phyloP scores from a whole-genome alignment of 2,113 vertebrate species.

The Tauraco erythrolophus region DNA sequence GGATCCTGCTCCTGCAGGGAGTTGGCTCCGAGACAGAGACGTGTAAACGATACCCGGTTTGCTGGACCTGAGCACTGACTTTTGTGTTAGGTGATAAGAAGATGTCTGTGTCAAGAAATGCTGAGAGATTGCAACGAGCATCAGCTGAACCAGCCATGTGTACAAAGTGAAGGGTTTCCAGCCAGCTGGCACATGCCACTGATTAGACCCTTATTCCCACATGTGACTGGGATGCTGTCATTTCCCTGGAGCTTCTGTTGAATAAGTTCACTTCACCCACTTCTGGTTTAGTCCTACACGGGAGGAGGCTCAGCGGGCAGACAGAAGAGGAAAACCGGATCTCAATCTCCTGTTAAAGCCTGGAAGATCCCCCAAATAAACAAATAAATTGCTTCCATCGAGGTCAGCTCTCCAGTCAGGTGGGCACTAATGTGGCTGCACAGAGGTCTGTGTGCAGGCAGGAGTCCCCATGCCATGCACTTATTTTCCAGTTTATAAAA shows the following conservation, averaged over 20 bases:
- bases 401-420: background rate
- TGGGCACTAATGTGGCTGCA: background rate
- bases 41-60: background rate
- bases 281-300: background rate
- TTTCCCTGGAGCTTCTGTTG: accelerated
- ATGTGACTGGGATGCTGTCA: background rate
- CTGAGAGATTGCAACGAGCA: background rate
- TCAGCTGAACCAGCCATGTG: background rate
- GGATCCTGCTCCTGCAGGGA: background rate
- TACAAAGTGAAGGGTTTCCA: background rate
- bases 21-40: background rate
- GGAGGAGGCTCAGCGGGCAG: background rate
- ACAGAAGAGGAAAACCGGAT: background rate
- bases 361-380: background rate
- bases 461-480: accelerated
- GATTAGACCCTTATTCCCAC: background rate
- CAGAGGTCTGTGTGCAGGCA: too few species aligned
- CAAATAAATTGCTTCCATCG: background rate
- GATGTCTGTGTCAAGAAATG: background rate
- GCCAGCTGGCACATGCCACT: background rate
- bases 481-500: background rate
- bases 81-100: background rate
- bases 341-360: background rate
- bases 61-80: background rate
- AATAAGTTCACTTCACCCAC: background rate